Conservation (phyloP, 2,888 invertebrate species). For the Anthoptus insignis region DNA sequence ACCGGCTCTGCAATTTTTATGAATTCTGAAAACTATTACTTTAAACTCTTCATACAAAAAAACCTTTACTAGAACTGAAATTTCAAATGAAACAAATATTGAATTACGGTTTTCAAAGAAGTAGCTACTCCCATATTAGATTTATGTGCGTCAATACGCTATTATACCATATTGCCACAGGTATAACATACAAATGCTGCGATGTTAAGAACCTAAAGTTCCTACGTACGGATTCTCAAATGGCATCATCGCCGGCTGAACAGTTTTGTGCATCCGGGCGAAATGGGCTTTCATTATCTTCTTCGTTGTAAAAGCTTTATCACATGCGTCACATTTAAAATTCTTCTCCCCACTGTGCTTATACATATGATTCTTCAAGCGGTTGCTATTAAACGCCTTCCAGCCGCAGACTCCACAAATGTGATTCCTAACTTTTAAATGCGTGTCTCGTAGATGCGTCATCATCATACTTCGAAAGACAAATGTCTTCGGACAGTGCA, state of each 20-base stretch:
- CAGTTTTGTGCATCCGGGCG: conserved; percentile 70
- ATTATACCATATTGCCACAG: too few species aligned
- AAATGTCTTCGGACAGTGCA: conserved; percentile 78
- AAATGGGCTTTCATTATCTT: conserved; percentile 80
- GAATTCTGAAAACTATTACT: too few species aligned
- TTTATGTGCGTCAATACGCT: too few species aligned
- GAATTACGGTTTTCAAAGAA: too few species aligned
- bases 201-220: conserved; percentile 12
- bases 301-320: conserved; percentile 77
- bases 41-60: too few species aligned
- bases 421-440: conserved; percentile 75
- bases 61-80: too few species aligned
- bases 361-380: conserved; percentile 83
- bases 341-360: conserved; percentile 82
- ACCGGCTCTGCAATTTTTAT: too few species aligned
- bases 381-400: conserved; percentile 77
- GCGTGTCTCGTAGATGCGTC: conserved; percentile 75
- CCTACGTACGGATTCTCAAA: conserved; percentile 61
- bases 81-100: too few species aligned
- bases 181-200: too few species aligned
- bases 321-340: conserved; percentile 76
- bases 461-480: conserved; percentile 81
- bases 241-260: conserved; percentile 54
- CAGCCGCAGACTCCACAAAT: conserved; percentile 76
- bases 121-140: too few species aligned